Base-by-base conservation (phyloP, 1,140 invertebrate genomes). In the Papilio aristodemus region DNA sequence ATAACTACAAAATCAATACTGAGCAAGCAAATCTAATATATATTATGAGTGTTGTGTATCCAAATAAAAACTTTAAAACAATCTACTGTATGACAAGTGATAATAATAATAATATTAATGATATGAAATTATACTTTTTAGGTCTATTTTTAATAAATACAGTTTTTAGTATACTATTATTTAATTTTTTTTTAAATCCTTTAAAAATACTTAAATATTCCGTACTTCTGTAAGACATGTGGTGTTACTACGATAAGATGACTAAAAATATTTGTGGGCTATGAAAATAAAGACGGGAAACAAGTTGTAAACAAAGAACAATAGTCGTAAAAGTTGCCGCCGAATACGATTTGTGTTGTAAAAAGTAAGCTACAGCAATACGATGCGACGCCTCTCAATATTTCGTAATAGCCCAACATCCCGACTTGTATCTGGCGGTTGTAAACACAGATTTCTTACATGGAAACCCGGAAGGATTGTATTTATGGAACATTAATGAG, bases 301-400 rank as follows among this genome's bases (percentile, higher is more conserved):
- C 83, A 82, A 86, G 69, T 83, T 86, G 80, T 86, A 89, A 89
- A 90, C 86, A 86, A 86, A 78, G 75, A 72, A 43, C 71, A 69
- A 76, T 75, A 76, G 67, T 83, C 75, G 73, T 82, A 76, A 83
- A 85, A 80, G 59, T 67, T 68, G 58, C 63, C 63, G 67, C 70
- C 69, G 59, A 71, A 72, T 68, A 74, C 70, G 73, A 75, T 78
- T 63, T 36, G 63, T 70, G 74, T 79, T 67, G 73, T 69, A 74
- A 72, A 69, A 59, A 63, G 71, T 73, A 72, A 72, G 67, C 59
- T 67, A 70, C 27, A 67, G 60, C 59, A 70, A 62, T 63, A 67
- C 59, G 43, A 70, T 36, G 54, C 58, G 68, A 73, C 68, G 71
- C 71, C 68, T 46, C 63, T 50, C 54, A 27, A 64, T 19, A 39